Conservation (phyloP, 2,113 vertebrate genomes). For the Nestor notabilis region DNA sequence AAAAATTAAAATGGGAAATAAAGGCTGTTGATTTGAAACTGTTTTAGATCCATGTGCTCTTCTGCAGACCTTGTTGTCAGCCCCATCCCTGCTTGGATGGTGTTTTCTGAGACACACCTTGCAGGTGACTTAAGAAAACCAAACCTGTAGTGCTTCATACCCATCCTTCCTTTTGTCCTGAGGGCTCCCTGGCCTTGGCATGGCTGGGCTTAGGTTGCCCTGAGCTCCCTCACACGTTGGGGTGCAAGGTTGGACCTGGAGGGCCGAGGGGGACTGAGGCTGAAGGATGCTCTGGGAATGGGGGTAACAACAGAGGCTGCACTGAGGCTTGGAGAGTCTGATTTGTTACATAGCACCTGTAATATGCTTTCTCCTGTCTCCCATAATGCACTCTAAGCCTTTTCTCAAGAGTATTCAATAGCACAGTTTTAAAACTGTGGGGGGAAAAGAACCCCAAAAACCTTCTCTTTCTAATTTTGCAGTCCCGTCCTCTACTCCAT, state of each 20-base stretch:
- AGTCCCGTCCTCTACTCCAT: background rate
- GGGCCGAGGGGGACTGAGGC: background rate
- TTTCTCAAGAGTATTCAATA: background rate
- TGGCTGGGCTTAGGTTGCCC: background rate
- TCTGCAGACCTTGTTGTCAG: background rate
- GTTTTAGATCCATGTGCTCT: background rate
- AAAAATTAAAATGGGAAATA: background rate
- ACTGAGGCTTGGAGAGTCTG: background rate
- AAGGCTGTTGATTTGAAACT: background rate
- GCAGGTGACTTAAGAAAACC: background rate
- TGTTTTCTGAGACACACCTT: background rate
- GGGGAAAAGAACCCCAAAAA: too few species aligned
- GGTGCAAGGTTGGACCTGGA: background rate
- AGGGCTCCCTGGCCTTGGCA: background rate
- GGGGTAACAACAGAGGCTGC: background rate
- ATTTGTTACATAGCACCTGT: fast-evolving
- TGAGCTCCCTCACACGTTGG: background rate
- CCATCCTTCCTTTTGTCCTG: background rate
- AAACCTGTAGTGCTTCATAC: background rate
- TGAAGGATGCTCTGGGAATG: background rate
- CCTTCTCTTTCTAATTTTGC: background rate
- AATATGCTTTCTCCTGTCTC: background rate
- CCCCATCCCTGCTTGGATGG: background rate
- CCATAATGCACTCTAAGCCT: background rate
- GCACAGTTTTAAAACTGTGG: background rate